Evolutionary conservation across 2,888 invertebrate genomes (phyloP).

Genomic region (Calameuta idolon): DNA sequence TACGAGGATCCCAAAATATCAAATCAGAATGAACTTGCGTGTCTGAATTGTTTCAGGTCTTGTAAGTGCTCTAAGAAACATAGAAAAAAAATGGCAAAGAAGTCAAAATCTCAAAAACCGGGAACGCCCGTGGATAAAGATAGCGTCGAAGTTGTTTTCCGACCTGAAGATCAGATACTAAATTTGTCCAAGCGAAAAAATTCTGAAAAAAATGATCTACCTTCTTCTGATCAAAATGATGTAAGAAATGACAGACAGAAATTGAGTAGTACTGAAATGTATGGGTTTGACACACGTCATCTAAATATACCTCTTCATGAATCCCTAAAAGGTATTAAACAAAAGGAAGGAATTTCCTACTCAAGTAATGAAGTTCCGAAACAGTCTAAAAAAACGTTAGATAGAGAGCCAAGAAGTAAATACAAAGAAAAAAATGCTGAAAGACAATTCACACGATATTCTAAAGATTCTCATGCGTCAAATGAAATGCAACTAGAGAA

Average conservation of each 20-base stretch:
- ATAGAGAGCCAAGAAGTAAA: not conserved
- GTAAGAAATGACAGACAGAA: not conserved
- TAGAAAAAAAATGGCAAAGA: not conserved
- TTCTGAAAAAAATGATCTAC: not conserved
- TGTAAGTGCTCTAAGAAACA: not conserved
- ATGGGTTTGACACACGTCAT: not conserved
- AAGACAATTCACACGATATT: not conserved
- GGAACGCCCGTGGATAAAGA: not conserved
- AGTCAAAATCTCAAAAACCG: not conserved
- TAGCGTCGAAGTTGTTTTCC: not conserved
- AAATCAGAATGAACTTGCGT: not conserved
- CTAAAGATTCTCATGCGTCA: not conserved
- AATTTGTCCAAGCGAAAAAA: not conserved
- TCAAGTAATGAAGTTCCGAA: not conserved
- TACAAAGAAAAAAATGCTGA: not conserved
- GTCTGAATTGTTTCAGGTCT: not conserved
- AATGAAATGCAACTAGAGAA: not conserved
- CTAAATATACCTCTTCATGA: not conserved
- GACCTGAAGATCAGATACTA: not conserved
- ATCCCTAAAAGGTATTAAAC: not conserved
- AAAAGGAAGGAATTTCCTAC: not conserved
- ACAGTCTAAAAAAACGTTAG: not conserved
- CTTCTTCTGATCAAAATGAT: not conserved
- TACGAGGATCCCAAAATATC: slow-evolving; percentile 16
- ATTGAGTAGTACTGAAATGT: not conserved